Evolutionary conservation across 2,888 invertebrate genomes (phyloP), one percentile per base, ranked within the genome.

Genomic region (Coelinius sp.): DNA sequence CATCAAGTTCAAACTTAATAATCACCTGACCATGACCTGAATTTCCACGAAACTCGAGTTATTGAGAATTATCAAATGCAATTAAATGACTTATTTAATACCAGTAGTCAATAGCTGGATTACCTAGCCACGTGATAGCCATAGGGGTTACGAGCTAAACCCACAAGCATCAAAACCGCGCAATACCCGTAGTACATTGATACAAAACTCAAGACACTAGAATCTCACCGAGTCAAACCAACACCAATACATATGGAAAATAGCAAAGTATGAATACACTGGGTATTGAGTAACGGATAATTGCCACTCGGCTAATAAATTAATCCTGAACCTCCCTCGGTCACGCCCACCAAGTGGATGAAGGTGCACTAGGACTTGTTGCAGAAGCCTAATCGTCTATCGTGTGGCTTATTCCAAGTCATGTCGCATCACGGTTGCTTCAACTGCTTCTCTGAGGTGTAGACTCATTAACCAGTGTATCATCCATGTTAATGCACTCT

Each of bases 251-350:
- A 22, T 38, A 31, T 12, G 24, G 20, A 46, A 66, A 62, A 46
- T 49, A 44, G 52, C 67, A 35, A 73, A 73, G 63, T 71, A 70
- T 8, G 52, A 65, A 52, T 65, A 35, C 25, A 65, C 46, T 59
- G 77, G n/a, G 77, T 49, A 80, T 83, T 80, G 82, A 79, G 82
- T 79, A 84, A 83, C 82, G 79, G 81, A 83, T 85, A 85, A 84
- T 85, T 84, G 82, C 84, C 75, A 77, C 71, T 70, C 75, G 78
- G 79, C 80, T 82, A 82, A 83, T 85, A 84, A 85, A 84, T 84
- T 84, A 83, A 83, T 84, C 81, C 75, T 52, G 73, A 78, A 81
- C 80, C 81, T 81, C 82, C 82, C 81, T 79, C 80, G 79, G 80
- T 79, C 77, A 83, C 84, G 83, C 85, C 85, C 77, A 84, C 83